Evolutionary conservation across 2,797 vertebrate genomes (phyloP).

Genomic region (Sebastes glaucus): DNA sequence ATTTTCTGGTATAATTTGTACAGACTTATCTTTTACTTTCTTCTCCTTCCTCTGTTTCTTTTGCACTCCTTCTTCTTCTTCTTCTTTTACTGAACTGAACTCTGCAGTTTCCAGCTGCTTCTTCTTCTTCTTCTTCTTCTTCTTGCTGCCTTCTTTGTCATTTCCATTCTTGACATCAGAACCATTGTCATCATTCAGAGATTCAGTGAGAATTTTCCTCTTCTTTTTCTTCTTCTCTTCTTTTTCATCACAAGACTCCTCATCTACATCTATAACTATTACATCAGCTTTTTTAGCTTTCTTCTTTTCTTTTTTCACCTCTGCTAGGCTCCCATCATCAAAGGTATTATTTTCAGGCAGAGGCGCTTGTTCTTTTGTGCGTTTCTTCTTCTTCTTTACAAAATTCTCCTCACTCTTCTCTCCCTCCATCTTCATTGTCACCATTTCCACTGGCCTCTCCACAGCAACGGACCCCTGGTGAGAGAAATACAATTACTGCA

Average conservation of each 20-base stretch:
- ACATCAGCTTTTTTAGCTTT: slow-evolving; percentile 13
- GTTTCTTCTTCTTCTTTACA: slow-evolving; percentile 58
- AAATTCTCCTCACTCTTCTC: background rate
- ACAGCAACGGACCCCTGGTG: background rate
- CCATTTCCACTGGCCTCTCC: background rate
- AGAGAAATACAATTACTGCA: background rate
- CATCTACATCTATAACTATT: background rate
- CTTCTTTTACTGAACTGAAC: background rate
- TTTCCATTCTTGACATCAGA: background rate
- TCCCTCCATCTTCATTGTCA: slow-evolving; percentile 26
- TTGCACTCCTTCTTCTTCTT: background rate
- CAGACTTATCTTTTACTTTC: slow-evolving; percentile 29
- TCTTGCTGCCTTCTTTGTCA: background rate
- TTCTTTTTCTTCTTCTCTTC: slow-evolving; percentile 38
- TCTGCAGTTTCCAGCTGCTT: background rate
- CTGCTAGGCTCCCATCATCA: background rate
- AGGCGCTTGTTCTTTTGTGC: slow-evolving; percentile 19
- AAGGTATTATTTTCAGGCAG: background rate
- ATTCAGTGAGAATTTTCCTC: background rate
- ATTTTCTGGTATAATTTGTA: slow-evolving; percentile 20
- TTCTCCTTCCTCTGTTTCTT: slow-evolving; percentile 28
- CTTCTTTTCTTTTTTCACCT: slow-evolving; percentile 39
- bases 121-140: slow-evolving; percentile 44
- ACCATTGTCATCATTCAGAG: background rate
- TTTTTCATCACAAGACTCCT: background rate